phyloP scores from a whole-genome alignment of 2,888 invertebrate species.

The Bruchidius siliquastri region DNA sequence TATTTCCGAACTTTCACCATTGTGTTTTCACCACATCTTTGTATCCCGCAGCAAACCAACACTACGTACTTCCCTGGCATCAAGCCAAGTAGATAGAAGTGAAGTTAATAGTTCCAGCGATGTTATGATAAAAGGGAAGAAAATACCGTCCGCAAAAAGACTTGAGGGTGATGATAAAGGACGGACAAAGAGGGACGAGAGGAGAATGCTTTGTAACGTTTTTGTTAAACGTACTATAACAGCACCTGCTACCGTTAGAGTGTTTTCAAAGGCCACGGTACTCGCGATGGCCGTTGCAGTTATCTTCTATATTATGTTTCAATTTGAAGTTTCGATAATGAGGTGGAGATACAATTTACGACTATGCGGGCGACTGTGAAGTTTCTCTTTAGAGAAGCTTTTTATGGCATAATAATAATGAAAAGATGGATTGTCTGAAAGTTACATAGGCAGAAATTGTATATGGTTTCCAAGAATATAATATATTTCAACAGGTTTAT shows the following conservation, averaged over 20 bases:
- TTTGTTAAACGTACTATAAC: background rate
- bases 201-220: background rate
- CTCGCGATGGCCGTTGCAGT: background rate
- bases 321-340: background rate
- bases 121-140: background rate
- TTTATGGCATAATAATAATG: too few relatives aligned
- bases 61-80: background rate
- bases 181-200: background rate
- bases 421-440: too few relatives aligned
- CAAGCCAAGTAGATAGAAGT: background rate
- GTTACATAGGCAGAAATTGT: too few relatives aligned
- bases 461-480: too few relatives aligned
- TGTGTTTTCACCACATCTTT: too few relatives aligned
- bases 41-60: too few relatives aligned
- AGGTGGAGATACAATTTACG: background rate
- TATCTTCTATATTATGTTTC: background rate
- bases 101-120: background rate
- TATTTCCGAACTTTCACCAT: too few relatives aligned
- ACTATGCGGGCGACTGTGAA: background rate
- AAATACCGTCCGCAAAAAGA: background rate
- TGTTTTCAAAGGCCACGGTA: background rate
- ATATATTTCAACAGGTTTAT: too few relatives aligned
- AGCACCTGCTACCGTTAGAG: background rate
- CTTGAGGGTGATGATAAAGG: background rate
- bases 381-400: too few relatives aligned